Conservation (phyloP, 2,888 invertebrate species). For the Nipponacmea schrenckii region DNA sequence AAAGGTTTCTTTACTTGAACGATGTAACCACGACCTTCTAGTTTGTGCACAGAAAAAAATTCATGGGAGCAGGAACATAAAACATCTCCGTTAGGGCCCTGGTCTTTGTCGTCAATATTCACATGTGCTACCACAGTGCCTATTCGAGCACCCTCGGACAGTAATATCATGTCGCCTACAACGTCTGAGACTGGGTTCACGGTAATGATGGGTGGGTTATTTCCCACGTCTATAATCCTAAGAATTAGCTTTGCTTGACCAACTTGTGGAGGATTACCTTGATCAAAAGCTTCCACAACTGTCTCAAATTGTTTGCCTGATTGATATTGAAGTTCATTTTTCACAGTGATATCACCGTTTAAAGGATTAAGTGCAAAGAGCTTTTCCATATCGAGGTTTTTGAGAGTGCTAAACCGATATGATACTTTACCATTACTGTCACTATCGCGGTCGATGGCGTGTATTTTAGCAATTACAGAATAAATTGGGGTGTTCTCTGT, state of each 20-base stretch:
- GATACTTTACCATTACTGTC: constrained; percentile 77
- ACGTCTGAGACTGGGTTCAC: constrained; percentile 35
- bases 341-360: constrained; percentile 42
- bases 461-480: constrained; percentile 70
- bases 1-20: constrained; percentile 46
- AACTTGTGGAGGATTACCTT: constrained; percentile 40
- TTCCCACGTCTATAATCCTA: constrained; percentile 83
- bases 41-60: constrained; percentile 30
- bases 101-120: constrained; percentile 47
- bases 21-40: constrained; percentile 40
- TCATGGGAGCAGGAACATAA: constrained; percentile 36
- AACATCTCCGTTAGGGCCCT: constrained; percentile 47
- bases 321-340: constrained; percentile 34
- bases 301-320: constrained; percentile 34
- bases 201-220: constrained; percentile 82
- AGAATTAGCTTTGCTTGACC: constrained; percentile 43
- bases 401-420: constrained; percentile 60
- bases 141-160: constrained; percentile 42
- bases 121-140: constrained; percentile 53
- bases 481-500: constrained; percentile 40
- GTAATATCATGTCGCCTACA: constrained; percentile 26
- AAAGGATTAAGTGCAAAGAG: constrained; percentile 36
- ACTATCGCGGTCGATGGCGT: constrained; percentile 86
- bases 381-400: constrained; percentile 23
- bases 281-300: constrained; percentile 50